Evolutionary conservation across 2,797 vertebrate species (phyloP).

Genomic region (Galago senegalensis): DNA sequence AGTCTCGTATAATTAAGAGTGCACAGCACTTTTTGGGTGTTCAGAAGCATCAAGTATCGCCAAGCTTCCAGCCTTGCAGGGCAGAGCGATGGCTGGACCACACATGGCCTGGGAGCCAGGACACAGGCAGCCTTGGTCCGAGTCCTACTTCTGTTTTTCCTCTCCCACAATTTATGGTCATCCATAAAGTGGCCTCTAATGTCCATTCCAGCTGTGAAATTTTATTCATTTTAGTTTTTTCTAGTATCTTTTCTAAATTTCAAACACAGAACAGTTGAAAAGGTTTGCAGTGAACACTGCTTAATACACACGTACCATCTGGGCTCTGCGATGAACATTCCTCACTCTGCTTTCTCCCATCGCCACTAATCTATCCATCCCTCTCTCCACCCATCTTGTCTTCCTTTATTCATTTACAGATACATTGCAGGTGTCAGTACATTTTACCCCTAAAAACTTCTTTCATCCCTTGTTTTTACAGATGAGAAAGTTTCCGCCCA

Average conservation of each 20-base stretch:
- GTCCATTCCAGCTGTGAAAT: neutral
- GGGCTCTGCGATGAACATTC: neutral
- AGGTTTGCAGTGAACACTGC: neutral
- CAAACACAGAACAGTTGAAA: neutral
- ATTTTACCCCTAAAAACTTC: neutral
- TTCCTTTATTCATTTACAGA: neutral
- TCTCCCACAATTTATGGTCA: neutral
- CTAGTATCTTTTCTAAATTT: neutral
- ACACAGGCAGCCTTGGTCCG: too few relatives aligned
- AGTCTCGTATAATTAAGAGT: neutral
- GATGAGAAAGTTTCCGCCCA: neutral
- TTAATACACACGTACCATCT: neutral
- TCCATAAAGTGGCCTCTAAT: neutral
- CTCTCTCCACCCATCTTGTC: neutral
- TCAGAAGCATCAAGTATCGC: neutral
- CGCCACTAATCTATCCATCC: neutral
- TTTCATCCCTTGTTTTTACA: neutral
- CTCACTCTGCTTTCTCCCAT: neutral
- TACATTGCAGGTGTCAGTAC: neutral
- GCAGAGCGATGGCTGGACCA: accelerated
- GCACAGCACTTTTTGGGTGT: neutral
- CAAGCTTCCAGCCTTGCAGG: neutral
- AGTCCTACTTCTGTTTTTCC: neutral
- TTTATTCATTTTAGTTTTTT: neutral
- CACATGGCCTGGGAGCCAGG: accelerated